Evolutionary conservation across 2,888 invertebrate genomes (phyloP).

Genomic region (Calameuta filiformis): DNA sequence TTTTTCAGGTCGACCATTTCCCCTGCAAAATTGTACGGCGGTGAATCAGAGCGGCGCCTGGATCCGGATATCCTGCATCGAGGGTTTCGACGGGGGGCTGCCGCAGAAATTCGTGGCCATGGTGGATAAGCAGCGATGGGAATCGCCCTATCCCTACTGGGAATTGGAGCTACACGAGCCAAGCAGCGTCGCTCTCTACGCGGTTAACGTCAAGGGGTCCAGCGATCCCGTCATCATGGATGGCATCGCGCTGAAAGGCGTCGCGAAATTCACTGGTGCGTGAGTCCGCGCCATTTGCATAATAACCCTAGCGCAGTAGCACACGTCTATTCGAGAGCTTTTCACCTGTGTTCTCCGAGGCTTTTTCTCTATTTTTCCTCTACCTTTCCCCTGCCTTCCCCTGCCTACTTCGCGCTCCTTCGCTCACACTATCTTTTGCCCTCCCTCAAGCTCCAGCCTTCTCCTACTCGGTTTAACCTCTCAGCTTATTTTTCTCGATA

Average conservation of each 20-base stretch:
- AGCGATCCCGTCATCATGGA: conserved; percentile 87
- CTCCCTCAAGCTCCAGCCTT: neutral
- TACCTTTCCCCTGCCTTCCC: neutral
- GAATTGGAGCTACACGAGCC: conserved; percentile 61
- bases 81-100: conserved; percentile 88
- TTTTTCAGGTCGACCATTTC: conserved; percentile 84
- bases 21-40: conserved; percentile 87
- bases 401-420: neutral
- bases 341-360: neutral
- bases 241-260: conserved; percentile 85
- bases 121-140: conserved; percentile 53
- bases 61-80: conserved; percentile 87
- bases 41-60: conserved; percentile 88
- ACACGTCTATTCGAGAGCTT: neutral
- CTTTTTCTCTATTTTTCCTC: neutral
- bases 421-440: neutral
- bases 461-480: neutral
- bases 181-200: conserved; percentile 78
- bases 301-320: neutral
- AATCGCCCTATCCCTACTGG: conserved; percentile 57
- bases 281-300: conserved; percentile 9
- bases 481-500: neutral
- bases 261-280: conserved; percentile 70
- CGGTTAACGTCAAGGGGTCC: conserved; percentile 87
- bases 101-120: conserved; percentile 83